These are phyloP conservation scores for Euclidia mi DNA, from an alignment of 2,888 invertebrate species.

Conservation along the genomic window DNA sequence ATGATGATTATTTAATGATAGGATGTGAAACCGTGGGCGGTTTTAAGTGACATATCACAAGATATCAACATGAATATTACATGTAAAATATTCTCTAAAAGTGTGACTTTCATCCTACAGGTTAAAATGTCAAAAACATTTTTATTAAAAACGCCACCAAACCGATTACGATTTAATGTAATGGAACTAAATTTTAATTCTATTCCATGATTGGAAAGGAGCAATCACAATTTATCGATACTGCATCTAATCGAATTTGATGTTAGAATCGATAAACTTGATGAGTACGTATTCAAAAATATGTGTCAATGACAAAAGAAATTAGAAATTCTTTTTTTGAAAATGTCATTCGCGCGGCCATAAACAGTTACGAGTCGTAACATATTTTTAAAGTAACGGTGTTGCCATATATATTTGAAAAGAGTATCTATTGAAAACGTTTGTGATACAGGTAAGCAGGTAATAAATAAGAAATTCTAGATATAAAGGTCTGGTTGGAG, in stretches of 20 bases:
- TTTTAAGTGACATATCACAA: constrained; percentile 42
- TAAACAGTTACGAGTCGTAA: constrained; percentile 11
- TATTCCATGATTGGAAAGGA: constrained; percentile 28
- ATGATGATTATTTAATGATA: constrained; percentile 54
- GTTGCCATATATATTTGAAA: constrained; percentile 40
- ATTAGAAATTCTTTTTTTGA: constrained; percentile 14
- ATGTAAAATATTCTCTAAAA: too few species aligned
- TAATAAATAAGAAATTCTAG: constrained; percentile 73
- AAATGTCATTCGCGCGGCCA: constrained; percentile 12
- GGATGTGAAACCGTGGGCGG: constrained; percentile 43
- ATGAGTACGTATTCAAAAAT: constrained; percentile 19
- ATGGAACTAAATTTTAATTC: constrained; percentile 18
- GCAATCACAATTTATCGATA: constrained; percentile 33
- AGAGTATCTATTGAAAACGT: constrained; percentile 28
- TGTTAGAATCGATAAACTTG: constrained; percentile 30
- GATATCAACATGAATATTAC: too few species aligned
- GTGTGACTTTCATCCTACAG: constrained; percentile 5
- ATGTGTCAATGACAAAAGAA: constrained; percentile 24
- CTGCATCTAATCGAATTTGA: constrained; percentile 38
- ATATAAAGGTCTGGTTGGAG: constrained; percentile 60
- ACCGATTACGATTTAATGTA: constrained; percentile 26
- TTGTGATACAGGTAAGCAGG: constrained; percentile 54
- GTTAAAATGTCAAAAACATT: constrained; percentile 19
- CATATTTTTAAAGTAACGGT: constrained; percentile 46
- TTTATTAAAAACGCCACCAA: constrained; percentile 9